Base-by-base conservation (phyloP, 2,888 invertebrate species). In the Geotrupes spiniger region DNA sequence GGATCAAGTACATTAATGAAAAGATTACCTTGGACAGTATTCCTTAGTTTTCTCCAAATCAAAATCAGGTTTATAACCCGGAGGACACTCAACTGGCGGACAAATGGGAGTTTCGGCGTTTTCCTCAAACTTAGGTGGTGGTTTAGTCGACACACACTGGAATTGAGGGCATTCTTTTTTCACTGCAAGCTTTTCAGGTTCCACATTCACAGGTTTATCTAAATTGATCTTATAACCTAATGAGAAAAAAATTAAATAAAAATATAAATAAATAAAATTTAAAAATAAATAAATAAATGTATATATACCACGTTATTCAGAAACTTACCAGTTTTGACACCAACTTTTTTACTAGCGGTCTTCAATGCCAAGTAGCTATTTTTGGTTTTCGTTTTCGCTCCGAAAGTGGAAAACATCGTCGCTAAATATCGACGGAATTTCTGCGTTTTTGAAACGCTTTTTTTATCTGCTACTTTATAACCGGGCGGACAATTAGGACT, bases 21-120 rank as follows among this genome's bases (percentile, higher is more conserved):
- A 21, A 38, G 45, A 44, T 49, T 60, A 64, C 59, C 49, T 57
- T 2, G 68, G 68, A 54, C 70, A 70, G 9, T 51, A 46, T 42
- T 60, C 60, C 36, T 44, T 49, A 33, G 47, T 46, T 4, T 55
- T 52, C 10, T 58, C 50, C 12, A 45, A 11, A 36, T 62, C 62
- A 28, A 59, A 61, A 26, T 51, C 49, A 2, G 53, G 47, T 11
- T 49, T 71, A 64, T 85, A 85, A 1, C 77, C 77, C 0, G 76
- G 70, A 0, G 85, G 86, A 59, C 88, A 89, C 6, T 63, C 57
- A 1, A 76, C 74, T 1, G 75, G 59, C 0, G 68, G 66, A 50
- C 71, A 71, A 16, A n/a, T 16, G 1, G 21, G 41, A 10, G 36
- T 15, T 21, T 42, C 21, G 9, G 10, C 14, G 11, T 3, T 1